Percentiles rank a stretch among this genome's conserved stretches.
Evolutionary conservation across 2,797 vertebrate species (phyloP).

Genomic region (Vultur gryphus): DNA sequence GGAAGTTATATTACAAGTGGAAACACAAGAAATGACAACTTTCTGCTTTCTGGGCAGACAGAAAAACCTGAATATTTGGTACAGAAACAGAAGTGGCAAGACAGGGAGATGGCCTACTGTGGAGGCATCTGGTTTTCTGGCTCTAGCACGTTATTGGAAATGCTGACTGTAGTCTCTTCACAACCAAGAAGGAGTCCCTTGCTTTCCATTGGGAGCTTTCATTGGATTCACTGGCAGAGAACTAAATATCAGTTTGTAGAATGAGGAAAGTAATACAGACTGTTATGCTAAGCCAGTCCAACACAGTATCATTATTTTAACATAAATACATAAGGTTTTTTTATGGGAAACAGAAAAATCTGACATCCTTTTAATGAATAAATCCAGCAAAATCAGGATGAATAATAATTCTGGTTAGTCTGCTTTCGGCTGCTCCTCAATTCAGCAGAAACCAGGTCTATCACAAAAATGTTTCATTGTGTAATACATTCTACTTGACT

Average conservation of each 20-base stretch:
- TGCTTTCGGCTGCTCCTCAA: conserved; percentile 27
- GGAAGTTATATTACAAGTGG: not conserved
- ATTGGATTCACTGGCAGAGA: not conserved
- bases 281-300: not conserved
- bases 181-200: not conserved
- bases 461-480: conserved; percentile 9
- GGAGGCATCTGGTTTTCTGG: not conserved
- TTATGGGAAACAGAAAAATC: not conserved
- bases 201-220: not conserved
- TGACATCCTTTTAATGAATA: not conserved
- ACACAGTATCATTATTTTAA: not conserved
- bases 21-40: not conserved
- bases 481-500: conserved; percentile 27
- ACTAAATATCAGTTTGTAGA: not conserved
- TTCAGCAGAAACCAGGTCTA: conserved; percentile 32
- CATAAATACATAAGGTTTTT: not conserved
- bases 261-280: not conserved
- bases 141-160: not conserved
- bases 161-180: not conserved
- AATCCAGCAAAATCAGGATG: conserved; percentile 7
- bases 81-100: not conserved
- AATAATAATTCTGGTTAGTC: conserved; percentile 6
- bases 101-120: not conserved
- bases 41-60: not conserved
- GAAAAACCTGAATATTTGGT: not conserved